These are phyloP conservation scores for Laspeyria flexula DNA, from an alignment of 2,888 invertebrate species.

Conservation along the genomic window DNA sequence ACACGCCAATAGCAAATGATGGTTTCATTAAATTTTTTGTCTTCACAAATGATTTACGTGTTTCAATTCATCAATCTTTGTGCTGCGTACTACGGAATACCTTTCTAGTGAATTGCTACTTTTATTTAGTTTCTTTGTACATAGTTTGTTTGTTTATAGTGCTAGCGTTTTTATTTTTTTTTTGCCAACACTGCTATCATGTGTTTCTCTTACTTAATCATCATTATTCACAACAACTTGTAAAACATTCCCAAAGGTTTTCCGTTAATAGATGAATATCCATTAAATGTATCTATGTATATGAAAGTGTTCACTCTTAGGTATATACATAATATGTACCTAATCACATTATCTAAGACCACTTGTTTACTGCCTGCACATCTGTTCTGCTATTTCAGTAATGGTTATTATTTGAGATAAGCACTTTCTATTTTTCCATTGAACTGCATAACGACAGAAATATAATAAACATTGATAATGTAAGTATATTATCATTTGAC, in stretches of 20 bases:
- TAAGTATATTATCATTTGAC: slow-evolving; percentile 42
- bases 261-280: no score
- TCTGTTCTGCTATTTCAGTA: slow-evolving; percentile 39
- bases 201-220: not conserved
- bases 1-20: slow-evolving; percentile 6
- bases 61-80: slow-evolving; percentile 5
- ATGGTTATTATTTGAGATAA: slow-evolving; percentile 56
- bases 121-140: slow-evolving; percentile 6
- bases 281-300: not conserved
- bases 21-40: slow-evolving; percentile 1
- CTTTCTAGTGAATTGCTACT: slow-evolving; percentile 1
- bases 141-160: no score
- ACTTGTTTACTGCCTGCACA: slow-evolving; percentile 56
- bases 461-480: slow-evolving; percentile 21
- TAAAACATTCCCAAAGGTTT: no score
- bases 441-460: slow-evolving; percentile 50
- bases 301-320: slow-evolving; percentile 15
- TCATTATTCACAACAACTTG: not conserved
- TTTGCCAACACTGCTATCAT: not conserved
- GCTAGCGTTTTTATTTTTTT: slow-evolving; percentile 11
- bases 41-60: not conserved
- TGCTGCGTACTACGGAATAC: slow-evolving; percentile 5
- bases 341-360: slow-evolving; percentile 36
- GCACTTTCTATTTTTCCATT: slow-evolving; percentile 59
- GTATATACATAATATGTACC: slow-evolving; percentile 23